Base-by-base conservation (phyloP, 1,140 invertebrate species). In the Drosophila sucinea region DNA sequence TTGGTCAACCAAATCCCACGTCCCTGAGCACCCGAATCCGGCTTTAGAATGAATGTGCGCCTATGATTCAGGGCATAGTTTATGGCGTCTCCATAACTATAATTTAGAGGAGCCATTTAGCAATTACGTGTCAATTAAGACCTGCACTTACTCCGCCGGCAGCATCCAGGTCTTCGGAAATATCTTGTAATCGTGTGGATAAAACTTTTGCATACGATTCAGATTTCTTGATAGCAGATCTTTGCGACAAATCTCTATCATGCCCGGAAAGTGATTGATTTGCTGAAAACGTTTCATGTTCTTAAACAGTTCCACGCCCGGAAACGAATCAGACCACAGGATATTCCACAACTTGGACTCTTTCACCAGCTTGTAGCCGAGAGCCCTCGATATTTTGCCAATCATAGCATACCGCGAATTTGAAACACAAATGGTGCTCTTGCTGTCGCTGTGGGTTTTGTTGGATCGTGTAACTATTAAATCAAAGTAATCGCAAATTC, bases 141-240 rank as follows among this genome's bases (percentile, higher is more conserved):
- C n/a, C 23, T 7, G 0, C 2, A 77, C 79, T 94, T 93, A 97
- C 96, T 98, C 97, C n/a, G 96, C 95, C 41, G 97, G 97, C 66
- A 98, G 94, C 92, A 96, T 97, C 97, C 97, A 98, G n/a, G 97
- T 97, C 93, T 96, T 97, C 3, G 97, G 97, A 92, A 97, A 98
- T 91, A 98, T 97, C 83, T 96, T 96, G 90, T 98, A 98, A 66
- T 98, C 97, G 79, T 96, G 95, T 0, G 97, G 97, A 92, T 96
- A 98, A 30, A 96, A 90, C 92, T 96, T 96, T 57, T 95, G 92
- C 97, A 98, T 97, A 68, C 97, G 94, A 91, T 97, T 97, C 57
- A 98, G 93, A 92, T 98, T 98, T 63, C 96, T 92, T 5, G 97
- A 96, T 5, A 98, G 92, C 51, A 97, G 92, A 93, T 98, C 97